These are phyloP conservation scores for Caenorhabditis briggsae DNA, from an alignment of 1,140 invertebrate species.

Conservation along the genomic window DNA sequence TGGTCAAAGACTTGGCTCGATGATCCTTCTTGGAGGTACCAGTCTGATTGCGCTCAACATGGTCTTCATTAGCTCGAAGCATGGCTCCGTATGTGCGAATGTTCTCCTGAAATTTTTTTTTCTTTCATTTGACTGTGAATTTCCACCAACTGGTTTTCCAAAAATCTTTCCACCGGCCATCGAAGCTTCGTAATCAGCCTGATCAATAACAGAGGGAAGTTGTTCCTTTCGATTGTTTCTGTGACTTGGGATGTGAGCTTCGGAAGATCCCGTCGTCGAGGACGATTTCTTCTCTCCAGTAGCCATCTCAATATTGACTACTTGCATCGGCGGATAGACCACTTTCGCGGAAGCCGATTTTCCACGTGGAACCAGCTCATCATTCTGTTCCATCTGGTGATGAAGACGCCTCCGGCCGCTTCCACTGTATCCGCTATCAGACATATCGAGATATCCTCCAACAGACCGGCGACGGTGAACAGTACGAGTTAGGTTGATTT, in stretches of 20 bases:
- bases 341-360: background rate
- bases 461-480: background rate
- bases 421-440: slow-evolving; percentile 22
- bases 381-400: slow-evolving; percentile 33
- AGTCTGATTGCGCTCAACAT: slow-evolving; percentile 19
- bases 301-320: slow-evolving; percentile 58
- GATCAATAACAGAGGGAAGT: background rate
- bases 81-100: slow-evolving; percentile 31
- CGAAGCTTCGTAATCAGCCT: slow-evolving; percentile 35
- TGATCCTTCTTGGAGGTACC: background rate
- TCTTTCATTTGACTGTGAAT: background rate
- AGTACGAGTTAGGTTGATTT: background rate
- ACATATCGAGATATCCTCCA: background rate
- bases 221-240: background rate
- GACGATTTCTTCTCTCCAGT: slow-evolving; percentile 2
- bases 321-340: slow-evolving; percentile 59
- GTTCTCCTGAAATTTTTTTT: slow-evolving; percentile 50
- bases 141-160: slow-evolving; percentile 36
- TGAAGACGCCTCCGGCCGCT: slow-evolving; percentile 1
- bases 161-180: slow-evolving; percentile 40
- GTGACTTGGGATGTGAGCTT: background rate
- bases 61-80: slow-evolving; percentile 27
- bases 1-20: background rate
- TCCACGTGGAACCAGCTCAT: background rate
- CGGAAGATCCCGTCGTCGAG: background rate